Percentiles rank a stretch among this genome's conserved stretches.
phyloP scores from a whole-genome alignment of 2,797 vertebrate genomes.

The Triplophysa bombifrons region DNA sequence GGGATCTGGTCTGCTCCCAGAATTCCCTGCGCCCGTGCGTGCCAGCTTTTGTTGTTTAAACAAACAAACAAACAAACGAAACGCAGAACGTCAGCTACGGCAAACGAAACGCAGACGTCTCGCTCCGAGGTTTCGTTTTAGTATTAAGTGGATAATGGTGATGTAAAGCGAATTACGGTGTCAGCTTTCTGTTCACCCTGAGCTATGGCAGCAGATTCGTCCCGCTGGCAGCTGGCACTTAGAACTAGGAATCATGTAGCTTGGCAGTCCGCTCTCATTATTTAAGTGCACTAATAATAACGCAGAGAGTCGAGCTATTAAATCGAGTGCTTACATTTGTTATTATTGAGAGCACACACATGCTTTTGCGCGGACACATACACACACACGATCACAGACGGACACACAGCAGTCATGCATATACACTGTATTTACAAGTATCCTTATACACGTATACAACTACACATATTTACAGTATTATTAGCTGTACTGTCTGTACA shows the following conservation, averaged over 20 bases:
- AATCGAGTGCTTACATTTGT: slow-evolving; percentile 39
- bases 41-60: not conserved
- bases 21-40: slow-evolving; percentile 56
- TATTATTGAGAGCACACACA: slow-evolving; percentile 28
- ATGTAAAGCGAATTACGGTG: slow-evolving; percentile 7
- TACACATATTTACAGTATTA: not conserved
- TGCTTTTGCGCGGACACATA: not conserved
- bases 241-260: not conserved
- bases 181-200: slow-evolving; percentile 21
- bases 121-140: not conserved
- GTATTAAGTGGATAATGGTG: slow-evolving; percentile 27
- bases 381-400: not conserved
- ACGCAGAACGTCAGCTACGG: not conserved
- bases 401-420: not conserved
- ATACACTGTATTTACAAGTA: not conserved
- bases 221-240: slow-evolving; percentile 25
- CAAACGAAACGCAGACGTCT: slow-evolving; percentile 15
- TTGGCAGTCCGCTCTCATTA: slow-evolving; percentile 33
- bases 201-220: slow-evolving; percentile 18
- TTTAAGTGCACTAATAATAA: slow-evolving; percentile 39
- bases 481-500: not conserved
- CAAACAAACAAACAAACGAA: not conserved
- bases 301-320: slow-evolving; percentile 10
- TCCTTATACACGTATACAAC: not conserved
- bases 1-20: slow-evolving; percentile 66